These are phyloP conservation scores for Molossus alvarezi DNA, from an alignment of 2,797 vertebrate genomes.

Conservation along the genomic window DNA sequence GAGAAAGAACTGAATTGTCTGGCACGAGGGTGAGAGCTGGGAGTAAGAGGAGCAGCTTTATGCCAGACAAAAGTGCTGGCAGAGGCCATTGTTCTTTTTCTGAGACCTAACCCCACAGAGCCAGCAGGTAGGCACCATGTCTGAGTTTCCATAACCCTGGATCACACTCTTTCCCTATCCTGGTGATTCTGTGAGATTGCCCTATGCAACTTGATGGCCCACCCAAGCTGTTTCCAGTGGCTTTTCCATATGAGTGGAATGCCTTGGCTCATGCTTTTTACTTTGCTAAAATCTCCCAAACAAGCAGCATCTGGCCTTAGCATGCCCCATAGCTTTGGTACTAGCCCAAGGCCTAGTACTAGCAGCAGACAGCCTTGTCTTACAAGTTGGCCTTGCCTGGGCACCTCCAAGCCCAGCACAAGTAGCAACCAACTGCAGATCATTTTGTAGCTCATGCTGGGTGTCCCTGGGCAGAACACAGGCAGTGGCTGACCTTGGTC, in stretches of 20 bases:
- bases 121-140: not conserved
- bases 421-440: not conserved
- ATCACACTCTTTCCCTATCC: not conserved
- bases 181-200: not conserved
- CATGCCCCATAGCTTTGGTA: not conserved
- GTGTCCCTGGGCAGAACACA: not conserved
- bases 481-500: not conserved
- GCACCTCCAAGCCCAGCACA: not conserved
- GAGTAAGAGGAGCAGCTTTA: not conserved
- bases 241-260: not conserved
- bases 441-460: not conserved
- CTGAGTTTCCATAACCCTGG: not conserved
- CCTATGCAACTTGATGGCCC: not conserved
- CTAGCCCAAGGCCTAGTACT: not conserved
- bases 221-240: not conserved
- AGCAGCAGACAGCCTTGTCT: not conserved
- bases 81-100: not conserved
- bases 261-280: not conserved
- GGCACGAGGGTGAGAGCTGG: not conserved
- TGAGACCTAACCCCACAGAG: not conserved
- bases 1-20: not conserved
- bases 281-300: not conserved
- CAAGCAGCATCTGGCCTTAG: not conserved
- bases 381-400: not conserved
- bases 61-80: not conserved